These are phyloP conservation scores for Pogonognathellus flavescens DNA, from an alignment of 1,140 invertebrate genomes.

Conservation along the genomic window DNA sequence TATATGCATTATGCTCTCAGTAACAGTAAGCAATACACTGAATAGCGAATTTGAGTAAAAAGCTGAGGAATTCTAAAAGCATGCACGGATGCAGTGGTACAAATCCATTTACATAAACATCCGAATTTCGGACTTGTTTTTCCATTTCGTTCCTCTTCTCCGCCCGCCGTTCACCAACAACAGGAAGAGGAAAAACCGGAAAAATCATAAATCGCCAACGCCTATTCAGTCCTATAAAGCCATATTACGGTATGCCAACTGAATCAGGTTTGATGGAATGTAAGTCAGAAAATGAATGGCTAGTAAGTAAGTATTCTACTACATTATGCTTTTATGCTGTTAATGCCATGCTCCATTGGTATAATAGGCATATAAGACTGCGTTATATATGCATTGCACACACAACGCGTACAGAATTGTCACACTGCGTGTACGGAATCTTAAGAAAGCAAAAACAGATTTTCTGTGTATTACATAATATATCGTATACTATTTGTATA, in stretches of 20 bases:
- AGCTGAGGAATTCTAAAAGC: slow-evolving; percentile 4
- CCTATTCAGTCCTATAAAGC: slow-evolving; percentile 17
- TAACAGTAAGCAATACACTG: too few relatives aligned
- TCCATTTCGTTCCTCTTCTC: slow-evolving; percentile 12
- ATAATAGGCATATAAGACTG: too few relatives aligned
- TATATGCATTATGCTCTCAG: not conserved
- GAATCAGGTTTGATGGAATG: slow-evolving; percentile 16
- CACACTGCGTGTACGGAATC: not conserved
- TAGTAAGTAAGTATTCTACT: not conserved
- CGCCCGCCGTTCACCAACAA: slow-evolving; percentile 14
- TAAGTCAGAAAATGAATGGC: slow-evolving; percentile 6
- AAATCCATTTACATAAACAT: slow-evolving; percentile 49
- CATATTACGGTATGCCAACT: slow-evolving; percentile 1
- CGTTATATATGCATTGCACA: not conserved
- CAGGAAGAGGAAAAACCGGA: slow-evolving; percentile 44
- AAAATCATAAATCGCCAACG: slow-evolving; percentile 54
- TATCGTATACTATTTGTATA: too few relatives aligned
- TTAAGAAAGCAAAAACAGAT: too few relatives aligned
- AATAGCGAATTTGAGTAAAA: not conserved
- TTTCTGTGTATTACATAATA: too few relatives aligned
- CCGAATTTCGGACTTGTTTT: slow-evolving; percentile 29
- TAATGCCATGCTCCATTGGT: too few relatives aligned
- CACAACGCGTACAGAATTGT: not conserved
- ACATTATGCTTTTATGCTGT: not conserved
- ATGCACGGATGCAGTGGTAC: slow-evolving; percentile 26